Evolutionary conservation across 23 tunicate species (phyloP).

Genomic region (Trididemnum miniatum): DNA sequence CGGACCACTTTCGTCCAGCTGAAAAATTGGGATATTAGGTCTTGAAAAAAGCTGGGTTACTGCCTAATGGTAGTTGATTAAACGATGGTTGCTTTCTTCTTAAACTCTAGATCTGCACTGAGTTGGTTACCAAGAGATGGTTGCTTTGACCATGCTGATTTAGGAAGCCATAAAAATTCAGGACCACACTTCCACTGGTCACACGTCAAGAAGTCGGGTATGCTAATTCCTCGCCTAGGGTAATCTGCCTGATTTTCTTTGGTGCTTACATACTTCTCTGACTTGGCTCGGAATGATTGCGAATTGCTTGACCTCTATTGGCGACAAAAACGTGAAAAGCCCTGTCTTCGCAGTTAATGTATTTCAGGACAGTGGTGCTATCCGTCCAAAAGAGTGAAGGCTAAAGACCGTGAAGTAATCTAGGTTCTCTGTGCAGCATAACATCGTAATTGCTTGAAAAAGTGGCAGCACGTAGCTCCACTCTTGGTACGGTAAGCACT

Average conservation of each 20-base stretch:
- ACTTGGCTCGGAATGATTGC: slow-evolving; percentile 12
- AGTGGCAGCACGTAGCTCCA: slow-evolving; percentile 57
- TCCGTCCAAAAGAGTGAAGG: slow-evolving; percentile 56
- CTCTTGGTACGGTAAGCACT: slow-evolving; percentile 30
- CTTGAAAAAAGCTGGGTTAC: background rate
- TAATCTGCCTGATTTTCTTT: slow-evolving; percentile 43
- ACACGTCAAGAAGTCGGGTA: slow-evolving; percentile 17
- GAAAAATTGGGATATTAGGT: slow-evolving; percentile 4
- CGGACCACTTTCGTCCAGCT: slow-evolving; percentile 22
- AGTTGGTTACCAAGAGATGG: slow-evolving; percentile 23
- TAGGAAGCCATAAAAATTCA: slow-evolving; percentile 36
- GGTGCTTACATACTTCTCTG: slow-evolving; percentile 50
- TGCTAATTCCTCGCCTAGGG: slow-evolving; percentile 40
- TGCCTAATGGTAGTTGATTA: background rate
- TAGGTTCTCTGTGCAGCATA: slow-evolving; percentile 28
- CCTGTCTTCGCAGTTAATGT: slow-evolving; percentile 16
- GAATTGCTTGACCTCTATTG: slow-evolving; percentile 47
- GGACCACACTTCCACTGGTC: slow-evolving; percentile 53
- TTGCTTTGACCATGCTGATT: slow-evolving; percentile 35
- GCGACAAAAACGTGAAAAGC: slow-evolving; percentile 62
- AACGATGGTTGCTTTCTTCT: slow-evolving; percentile 8
- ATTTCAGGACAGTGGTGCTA: slow-evolving; percentile 52
- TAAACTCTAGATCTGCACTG: slow-evolving; percentile 32
- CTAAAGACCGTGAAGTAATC: background rate
- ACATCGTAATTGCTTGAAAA: slow-evolving; percentile 22